phyloP scores from a whole-genome alignment of 2,113 vertebrate species.

The Odocoileus hemionus region DNA sequence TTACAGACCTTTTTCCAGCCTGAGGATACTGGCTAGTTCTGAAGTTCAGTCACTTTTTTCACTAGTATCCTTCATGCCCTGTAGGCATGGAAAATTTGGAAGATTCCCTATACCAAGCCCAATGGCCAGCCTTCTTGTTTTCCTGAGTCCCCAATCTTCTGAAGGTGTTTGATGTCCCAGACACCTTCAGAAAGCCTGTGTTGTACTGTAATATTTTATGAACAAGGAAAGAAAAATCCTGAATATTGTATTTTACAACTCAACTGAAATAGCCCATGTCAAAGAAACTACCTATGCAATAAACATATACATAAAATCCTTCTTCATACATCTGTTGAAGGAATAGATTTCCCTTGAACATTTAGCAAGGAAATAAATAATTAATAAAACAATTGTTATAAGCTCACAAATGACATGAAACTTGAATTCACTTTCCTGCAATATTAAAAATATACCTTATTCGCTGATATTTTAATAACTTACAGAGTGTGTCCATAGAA shows the following conservation, averaged over 20 bases:
- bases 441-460: conserved; percentile 34
- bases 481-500: not conserved
- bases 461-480: conserved; percentile 32
- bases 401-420: conserved; percentile 18
- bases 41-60: conserved; percentile 21
- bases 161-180: conserved; percentile 65
- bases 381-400: conserved; percentile 42
- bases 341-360: conserved; percentile 19
- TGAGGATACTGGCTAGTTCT: not conserved
- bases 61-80: conserved; percentile 28
- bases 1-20: not conserved
- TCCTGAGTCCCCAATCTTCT: conserved; percentile 59
- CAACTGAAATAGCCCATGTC: conserved; percentile 58
- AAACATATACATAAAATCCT: conserved; percentile 36
- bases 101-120: conserved; percentile 27
- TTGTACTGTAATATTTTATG: conserved; percentile 69
- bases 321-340: conserved; percentile 5
- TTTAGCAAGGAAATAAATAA: conserved; percentile 41
- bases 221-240: conserved; percentile 68
- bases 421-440: conserved; percentile 23
- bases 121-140: conserved; percentile 59
- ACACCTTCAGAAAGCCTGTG: conserved; percentile 60
- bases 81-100: conserved; percentile 36
- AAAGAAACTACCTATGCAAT: conserved; percentile 58
- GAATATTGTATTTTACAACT: conserved; percentile 74